phyloP scores from a whole-genome alignment of 2,888 invertebrate genomes.

The Adelphocoris suturalis region DNA sequence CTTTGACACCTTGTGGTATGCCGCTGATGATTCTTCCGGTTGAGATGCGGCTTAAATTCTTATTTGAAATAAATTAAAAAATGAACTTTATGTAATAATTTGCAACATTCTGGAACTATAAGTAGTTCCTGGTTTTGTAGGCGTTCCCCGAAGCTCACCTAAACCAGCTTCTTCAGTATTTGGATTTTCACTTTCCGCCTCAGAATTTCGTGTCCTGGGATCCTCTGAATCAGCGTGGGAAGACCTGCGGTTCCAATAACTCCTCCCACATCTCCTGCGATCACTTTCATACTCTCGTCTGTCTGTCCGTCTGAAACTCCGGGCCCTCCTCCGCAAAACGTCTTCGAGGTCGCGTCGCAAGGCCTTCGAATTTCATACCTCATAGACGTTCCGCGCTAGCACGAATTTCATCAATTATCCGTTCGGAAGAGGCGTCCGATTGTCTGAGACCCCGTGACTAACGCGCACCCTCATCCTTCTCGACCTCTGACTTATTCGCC shows the following conservation, averaged over 20 bases:
- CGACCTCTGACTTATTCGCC: constrained; percentile 37
- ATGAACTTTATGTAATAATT: too few species aligned
- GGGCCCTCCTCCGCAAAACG: constrained; percentile 3
- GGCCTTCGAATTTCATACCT: not conserved
- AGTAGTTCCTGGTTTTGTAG: too few species aligned
- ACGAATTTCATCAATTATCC: constrained; percentile 45
- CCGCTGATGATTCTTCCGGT: too few species aligned
- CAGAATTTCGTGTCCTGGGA: too few species aligned
- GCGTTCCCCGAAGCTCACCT: too few species aligned
- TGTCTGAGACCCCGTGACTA: not conserved
- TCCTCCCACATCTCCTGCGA: not conserved
- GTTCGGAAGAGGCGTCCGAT: not conserved
- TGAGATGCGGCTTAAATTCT: too few species aligned
- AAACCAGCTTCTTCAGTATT: too few species aligned
- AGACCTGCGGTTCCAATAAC: not conserved
- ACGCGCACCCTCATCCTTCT: constrained; percentile 27
- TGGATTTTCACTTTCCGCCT: too few species aligned
- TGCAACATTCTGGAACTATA: too few species aligned
- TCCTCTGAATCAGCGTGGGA: not conserved
- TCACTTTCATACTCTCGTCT: constrained; percentile 37
- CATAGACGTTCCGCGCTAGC: not conserved
- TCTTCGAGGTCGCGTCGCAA: not conserved
- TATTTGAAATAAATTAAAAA: too few species aligned
- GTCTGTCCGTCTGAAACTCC: not conserved
- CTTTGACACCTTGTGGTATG: too few species aligned